Evolutionary conservation across 2,888 invertebrate genomes (phyloP).

Genomic region (Lucinisca nassula): DNA sequence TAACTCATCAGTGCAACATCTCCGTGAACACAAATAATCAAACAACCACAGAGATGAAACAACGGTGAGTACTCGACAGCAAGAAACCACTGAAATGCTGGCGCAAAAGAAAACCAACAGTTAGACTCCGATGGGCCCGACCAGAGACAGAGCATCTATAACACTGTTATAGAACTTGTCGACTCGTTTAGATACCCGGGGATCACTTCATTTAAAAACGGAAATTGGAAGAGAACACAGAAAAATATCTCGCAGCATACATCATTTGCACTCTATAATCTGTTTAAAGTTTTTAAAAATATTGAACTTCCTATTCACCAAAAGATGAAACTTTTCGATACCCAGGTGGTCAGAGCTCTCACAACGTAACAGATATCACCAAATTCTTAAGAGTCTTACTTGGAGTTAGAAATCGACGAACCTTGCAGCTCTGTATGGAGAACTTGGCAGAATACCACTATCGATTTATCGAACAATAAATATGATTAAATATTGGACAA

Average conservation of each 20-base stretch:
- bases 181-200: constrained; percentile 8
- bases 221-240: background rate
- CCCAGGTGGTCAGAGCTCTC: background rate
- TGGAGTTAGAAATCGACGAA: background rate
- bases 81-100: no score
- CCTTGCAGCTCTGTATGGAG: background rate
- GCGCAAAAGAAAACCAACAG: no score
- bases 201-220: background rate
- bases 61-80: no score
- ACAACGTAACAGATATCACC: background rate
- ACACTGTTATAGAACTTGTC: background rate
- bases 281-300: background rate
- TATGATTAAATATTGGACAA: background rate
- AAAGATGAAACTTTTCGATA: background rate
- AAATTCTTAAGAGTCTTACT: background rate
- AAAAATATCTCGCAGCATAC: background rate
- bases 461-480: background rate
- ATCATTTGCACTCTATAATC: background rate
- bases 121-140: no score
- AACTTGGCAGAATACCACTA: background rate
- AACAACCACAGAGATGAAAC: no score
- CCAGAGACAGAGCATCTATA: no score
- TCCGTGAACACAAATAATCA: no score
- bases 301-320: background rate
- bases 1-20: no score